These are phyloP conservation scores for Tetragonisca angustula DNA, from an alignment of 2,888 invertebrate genomes.

Conservation along the genomic window DNA sequence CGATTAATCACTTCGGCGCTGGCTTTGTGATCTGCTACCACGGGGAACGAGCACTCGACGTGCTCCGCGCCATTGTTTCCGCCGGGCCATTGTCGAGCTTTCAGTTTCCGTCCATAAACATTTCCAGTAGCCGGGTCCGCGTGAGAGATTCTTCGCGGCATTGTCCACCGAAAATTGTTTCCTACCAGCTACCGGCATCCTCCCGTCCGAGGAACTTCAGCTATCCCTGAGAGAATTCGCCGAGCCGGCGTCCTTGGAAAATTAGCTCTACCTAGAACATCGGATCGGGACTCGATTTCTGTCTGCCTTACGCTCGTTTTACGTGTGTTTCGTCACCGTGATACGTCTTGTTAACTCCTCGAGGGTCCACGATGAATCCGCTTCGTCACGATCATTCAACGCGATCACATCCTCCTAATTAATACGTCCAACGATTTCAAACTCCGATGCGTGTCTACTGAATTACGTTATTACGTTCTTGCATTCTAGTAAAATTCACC, in stretches of 20 bases:
- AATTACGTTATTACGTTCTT: background rate
- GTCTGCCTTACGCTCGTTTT: background rate
- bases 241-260: slow-evolving; percentile 60
- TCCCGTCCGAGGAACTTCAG: slow-evolving; percentile 67
- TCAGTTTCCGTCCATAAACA: slow-evolving; percentile 80
- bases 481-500: background rate
- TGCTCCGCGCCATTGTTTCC: slow-evolving; percentile 76
- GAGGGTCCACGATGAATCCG: slow-evolving; percentile 29
- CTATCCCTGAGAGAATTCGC: slow-evolving; percentile 68
- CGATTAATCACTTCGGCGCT: slow-evolving; percentile 80
- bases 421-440: background rate
- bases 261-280: slow-evolving; percentile 60
- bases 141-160: slow-evolving; percentile 75
- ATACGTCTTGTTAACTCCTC: slow-evolving; percentile 49
- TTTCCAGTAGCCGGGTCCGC: slow-evolving; percentile 74
- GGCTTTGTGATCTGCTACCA: slow-evolving; percentile 79
- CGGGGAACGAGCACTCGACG: slow-evolving; percentile 78
- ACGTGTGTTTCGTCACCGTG: slow-evolving; percentile 27
- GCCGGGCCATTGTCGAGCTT: slow-evolving; percentile 75
- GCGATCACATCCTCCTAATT: slow-evolving; percentile 5
- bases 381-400: slow-evolving; percentile 36
- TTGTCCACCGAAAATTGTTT: slow-evolving; percentile 76
- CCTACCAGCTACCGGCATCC: slow-evolving; percentile 60
- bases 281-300: slow-evolving; percentile 26
- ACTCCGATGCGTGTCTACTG: background rate